Conservation (phyloP, 2,797 vertebrate species). For the Hyperoplus lanceolatus region DNA sequence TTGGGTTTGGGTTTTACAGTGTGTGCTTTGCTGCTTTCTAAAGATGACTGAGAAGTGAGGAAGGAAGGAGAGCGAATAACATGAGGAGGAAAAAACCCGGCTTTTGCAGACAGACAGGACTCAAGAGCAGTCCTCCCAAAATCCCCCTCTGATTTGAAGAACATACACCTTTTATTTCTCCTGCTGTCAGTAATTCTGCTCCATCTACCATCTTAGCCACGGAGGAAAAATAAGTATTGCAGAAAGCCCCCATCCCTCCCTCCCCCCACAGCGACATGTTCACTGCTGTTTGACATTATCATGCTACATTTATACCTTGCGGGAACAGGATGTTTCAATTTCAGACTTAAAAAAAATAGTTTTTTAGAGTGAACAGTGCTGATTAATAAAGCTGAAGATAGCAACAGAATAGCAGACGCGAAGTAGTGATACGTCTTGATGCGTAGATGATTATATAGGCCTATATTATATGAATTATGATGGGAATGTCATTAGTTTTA, state of each 20-base stretch:
- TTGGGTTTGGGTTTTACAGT: neutral
- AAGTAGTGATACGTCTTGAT: neutral
- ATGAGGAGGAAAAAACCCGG: conserved; percentile 27
- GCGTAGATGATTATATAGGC: neutral
- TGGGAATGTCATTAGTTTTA: neutral
- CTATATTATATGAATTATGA: neutral
- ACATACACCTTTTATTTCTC: conserved; percentile 38
- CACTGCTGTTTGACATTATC: conserved; percentile 61
- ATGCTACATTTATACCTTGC: conserved; percentile 66
- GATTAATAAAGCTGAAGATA: conserved; percentile 42
- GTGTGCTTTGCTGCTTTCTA: conserved; percentile 18
- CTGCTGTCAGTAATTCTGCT: conserved; percentile 38
- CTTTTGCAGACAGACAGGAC: conserved; percentile 25
- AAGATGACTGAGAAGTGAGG: conserved; percentile 16
- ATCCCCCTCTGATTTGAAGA: conserved; percentile 39
- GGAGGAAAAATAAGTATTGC: conserved; percentile 1
- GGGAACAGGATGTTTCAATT: conserved; percentile 60
- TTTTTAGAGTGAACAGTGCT: conserved; percentile 25
- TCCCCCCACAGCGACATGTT: conserved; percentile 26
- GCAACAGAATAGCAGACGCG: conserved; percentile 15
- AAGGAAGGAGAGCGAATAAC: conserved; percentile 20
- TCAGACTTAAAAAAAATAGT: conserved; percentile 29
- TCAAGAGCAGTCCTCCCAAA: conserved; percentile 25
- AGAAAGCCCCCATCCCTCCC: neutral
- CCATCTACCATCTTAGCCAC: conserved; percentile 12